Conservation (phyloP, 2,113 vertebrate genomes). For the Istiophorus platypterus region DNA sequence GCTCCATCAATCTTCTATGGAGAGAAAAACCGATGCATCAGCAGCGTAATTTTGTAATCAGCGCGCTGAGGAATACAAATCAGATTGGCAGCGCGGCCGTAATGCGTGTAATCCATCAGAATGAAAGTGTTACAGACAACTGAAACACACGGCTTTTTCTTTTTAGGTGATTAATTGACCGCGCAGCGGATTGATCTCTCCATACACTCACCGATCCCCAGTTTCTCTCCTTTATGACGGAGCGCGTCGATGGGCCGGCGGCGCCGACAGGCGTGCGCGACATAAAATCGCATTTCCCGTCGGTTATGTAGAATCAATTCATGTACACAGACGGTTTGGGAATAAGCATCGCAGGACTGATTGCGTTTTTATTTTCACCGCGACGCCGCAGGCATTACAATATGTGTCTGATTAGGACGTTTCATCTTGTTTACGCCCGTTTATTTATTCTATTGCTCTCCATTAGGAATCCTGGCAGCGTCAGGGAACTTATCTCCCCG, state of each 20-base stretch:
- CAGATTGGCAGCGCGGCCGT: conserved; percentile 76
- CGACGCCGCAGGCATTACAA: conserved; percentile 48
- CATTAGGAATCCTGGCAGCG: conserved; percentile 45
- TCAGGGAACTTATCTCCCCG: conserved; percentile 19
- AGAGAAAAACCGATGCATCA: conserved; percentile 82
- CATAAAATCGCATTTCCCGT: conserved; percentile 55
- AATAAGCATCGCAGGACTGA: conserved; percentile 37
- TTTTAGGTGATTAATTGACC: conserved; percentile 80
- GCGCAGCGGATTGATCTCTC: conserved; percentile 76
- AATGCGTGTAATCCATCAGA: conserved; percentile 84
- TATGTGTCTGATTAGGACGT: conserved; percentile 52
- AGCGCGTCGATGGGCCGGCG: conserved; percentile 18
- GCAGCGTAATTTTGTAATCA: conserved; percentile 84
- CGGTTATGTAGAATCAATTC: conserved; percentile 50
- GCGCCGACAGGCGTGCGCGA: too few relatives aligned
- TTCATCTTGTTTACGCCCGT: conserved; percentile 61
- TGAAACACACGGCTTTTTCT: conserved; percentile 82
- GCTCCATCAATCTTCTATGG: conserved; percentile 76
- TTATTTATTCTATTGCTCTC: conserved; percentile 66
- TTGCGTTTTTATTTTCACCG: conserved; percentile 18
- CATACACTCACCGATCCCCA: conserved; percentile 48
- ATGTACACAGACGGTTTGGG: conserved; percentile 47
- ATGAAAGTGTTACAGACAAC: conserved; percentile 76
- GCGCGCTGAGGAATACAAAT: conserved; percentile 81
- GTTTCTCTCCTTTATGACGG: conserved; percentile 48